Evolutionary conservation across 2,888 invertebrate genomes (phyloP), one percentile per base, ranked within the genome.

Genomic region (Eupeodes luniger): DNA sequence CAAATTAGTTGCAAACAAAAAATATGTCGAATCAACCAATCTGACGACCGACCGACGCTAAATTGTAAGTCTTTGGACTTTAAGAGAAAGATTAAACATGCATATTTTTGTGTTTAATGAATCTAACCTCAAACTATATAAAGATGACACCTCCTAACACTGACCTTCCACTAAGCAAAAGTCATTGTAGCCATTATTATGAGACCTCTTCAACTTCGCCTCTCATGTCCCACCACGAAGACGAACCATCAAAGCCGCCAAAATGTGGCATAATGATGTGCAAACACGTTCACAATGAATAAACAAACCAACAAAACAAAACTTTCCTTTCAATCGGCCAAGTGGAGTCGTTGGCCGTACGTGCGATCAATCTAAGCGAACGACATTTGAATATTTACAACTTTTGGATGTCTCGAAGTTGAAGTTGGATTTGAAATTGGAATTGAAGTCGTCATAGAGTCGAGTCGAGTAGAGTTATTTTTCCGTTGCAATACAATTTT

Each of bases 381-480:
- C 81, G 74, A 75, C 79, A 82, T 86, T 82, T 81, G 81, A 81
- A 81, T 82, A 86, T 81, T 79, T 82, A 82, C 86, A 86, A 79
- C 75, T 82, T 55, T 55, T 55, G 27, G 67, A 70, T 44, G 64
- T 80, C 64, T 59, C 59, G 16, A 66, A 66, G 62, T 47, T 49
- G 34, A 19, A 27, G 40, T 44, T 64, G 16, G 62, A 27, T 27
- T 62, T 47, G 27, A 19, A 27, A 12, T 44, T 72, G 36, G 7
- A 59, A 36, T 47, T 19, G 51, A 16, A 79, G 74, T 70, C 64
- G 66, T 84, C 67, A 51, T 61, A 36, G 61, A 66, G 66, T 66
- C 66, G 47, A 66, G 47, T 66, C 19, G 47, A 55, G 11, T 19
- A 1, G 14, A 55, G 27, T 27, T 27, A 6, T 66, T 66, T 66